A percentile compares a stretch with the other conserved stretches of the same genome.
Evolutionary conservation across 2,113 vertebrate genomes (phyloP).

Genomic region (Psephotus haematonotus): DNA sequence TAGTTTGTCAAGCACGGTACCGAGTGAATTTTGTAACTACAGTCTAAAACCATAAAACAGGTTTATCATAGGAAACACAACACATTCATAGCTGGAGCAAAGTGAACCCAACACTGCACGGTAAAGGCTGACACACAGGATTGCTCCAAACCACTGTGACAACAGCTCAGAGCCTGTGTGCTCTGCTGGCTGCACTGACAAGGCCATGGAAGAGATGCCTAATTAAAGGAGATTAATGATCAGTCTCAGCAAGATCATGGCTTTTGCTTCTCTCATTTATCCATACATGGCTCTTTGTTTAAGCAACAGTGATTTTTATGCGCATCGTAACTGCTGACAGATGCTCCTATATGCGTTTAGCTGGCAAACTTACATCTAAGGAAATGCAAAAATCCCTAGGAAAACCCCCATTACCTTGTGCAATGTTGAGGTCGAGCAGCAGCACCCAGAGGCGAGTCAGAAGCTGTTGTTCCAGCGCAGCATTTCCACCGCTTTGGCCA

Average conservation of each 20-base stretch:
- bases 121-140: not conserved
- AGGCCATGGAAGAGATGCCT: not conserved
- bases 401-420: not conserved
- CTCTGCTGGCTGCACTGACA: not conserved
- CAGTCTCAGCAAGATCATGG: not conserved
- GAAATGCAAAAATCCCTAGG: not conserved
- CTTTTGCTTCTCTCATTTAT: not conserved
- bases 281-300: not conserved
- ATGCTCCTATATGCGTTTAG: not conserved
- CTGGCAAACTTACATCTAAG: not conserved
- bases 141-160: not conserved
- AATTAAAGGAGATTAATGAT: not conserved
- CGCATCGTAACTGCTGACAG: not conserved
- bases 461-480: not conserved
- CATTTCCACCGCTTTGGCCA: not conserved
- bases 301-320: not conserved
- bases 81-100: not conserved
- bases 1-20: not conserved
- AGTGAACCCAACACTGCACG: rapidly evolving
- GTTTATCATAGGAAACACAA: not conserved
- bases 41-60: not conserved
- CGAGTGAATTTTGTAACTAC: not conserved
- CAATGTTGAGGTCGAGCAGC: not conserved
- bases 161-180: not conserved
- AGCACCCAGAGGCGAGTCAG: not conserved